Conservation (phyloP, 2,113 vertebrate genomes). For the Muntiacus reevesi region DNA sequence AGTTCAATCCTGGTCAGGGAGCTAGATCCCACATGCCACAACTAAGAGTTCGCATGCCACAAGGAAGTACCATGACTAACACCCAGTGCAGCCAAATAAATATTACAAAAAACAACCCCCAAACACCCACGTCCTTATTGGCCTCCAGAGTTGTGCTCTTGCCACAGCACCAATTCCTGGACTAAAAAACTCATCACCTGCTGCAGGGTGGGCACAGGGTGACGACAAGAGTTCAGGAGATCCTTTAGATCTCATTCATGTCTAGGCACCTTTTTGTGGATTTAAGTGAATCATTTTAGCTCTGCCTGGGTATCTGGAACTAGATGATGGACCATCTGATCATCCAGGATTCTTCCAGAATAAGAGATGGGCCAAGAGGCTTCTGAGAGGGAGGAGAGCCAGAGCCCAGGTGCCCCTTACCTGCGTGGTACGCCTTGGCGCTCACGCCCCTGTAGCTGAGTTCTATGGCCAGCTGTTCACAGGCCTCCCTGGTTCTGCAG, state of each 20-base stretch:
- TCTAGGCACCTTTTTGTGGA: neutral
- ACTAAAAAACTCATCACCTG: neutral
- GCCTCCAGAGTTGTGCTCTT: neutral
- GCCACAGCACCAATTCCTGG: neutral
- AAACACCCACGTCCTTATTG: neutral
- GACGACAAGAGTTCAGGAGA: neutral
- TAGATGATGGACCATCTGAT: neutral
- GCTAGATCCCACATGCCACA: neutral
- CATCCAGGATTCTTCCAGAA: neutral
- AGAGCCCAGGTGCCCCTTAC: constrained; percentile 71
- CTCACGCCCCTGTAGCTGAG: constrained; percentile 88
- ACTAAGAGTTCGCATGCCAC: neutral
- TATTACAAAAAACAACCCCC: neutral
- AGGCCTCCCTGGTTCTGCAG: constrained; percentile 94
- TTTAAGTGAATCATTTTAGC: neutral
- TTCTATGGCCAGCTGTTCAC: constrained; percentile 92
- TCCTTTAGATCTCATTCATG: neutral
- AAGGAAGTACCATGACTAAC: neutral
- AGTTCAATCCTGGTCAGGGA: neutral
- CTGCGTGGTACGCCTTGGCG: constrained; percentile 96
- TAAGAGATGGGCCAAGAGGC: neutral
- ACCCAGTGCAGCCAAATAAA: neutral
- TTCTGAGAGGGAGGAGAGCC: neutral
- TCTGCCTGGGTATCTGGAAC: neutral
- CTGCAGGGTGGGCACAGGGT: neutral